These are phyloP conservation scores for Galeopterus variegatus DNA, from an alignment of 2,113 vertebrate genomes.

Conservation along the genomic window DNA sequence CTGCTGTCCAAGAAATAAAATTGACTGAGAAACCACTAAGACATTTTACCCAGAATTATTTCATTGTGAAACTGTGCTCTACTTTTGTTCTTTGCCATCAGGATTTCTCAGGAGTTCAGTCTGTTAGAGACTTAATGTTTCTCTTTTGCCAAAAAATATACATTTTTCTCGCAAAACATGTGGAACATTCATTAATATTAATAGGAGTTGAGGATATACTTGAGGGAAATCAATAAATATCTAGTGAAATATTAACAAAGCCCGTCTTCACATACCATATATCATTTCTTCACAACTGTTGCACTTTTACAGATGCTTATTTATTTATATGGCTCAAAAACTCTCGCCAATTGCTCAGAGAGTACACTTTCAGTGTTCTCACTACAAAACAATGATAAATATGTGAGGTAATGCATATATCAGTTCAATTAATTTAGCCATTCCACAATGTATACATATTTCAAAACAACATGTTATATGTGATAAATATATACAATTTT, in stretches of 20 bases:
- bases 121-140: background rate
- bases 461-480: background rate
- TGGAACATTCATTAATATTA: slow-evolving; percentile 38
- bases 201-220: background rate
- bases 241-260: background rate
- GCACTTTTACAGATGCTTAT: background rate
- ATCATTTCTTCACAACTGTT: background rate
- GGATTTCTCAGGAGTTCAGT: slow-evolving; percentile 20
- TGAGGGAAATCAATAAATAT: slow-evolving; percentile 39
- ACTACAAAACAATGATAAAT: background rate
- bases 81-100: slow-evolving; percentile 47
- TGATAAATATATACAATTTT: background rate
- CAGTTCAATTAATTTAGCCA: background rate
- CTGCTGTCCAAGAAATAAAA: slow-evolving; percentile 39
- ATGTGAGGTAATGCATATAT: background rate
- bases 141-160: background rate
- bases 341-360: background rate
- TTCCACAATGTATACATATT: background rate
- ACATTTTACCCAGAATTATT: slow-evolving; percentile 46
- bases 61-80: background rate
- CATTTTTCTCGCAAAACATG: background rate
- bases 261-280: background rate
- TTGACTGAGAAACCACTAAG: background rate
- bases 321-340: background rate
- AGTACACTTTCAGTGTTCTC: background rate